Percentiles rank a stretch among this genome's conserved stretches.
These are phyloP conservation scores for Kryptolebias marmoratus DNA, from an alignment of 2,113 vertebrate genomes.

Conservation along the genomic window DNA sequence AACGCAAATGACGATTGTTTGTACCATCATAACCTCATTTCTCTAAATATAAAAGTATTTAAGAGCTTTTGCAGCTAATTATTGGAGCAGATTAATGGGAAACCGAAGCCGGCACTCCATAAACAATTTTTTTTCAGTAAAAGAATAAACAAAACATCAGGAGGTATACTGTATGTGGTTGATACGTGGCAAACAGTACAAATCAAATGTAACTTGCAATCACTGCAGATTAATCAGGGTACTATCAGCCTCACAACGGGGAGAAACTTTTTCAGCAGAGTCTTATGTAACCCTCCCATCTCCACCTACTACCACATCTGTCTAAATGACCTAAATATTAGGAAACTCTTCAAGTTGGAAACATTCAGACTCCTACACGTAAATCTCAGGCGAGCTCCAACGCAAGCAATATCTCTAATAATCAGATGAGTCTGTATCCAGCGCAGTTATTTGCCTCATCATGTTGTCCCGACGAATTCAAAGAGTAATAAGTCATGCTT, in stretches of 20 bases:
- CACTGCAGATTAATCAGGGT: constrained; percentile 9
- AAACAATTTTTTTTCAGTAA: background rate
- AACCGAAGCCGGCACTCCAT: constrained; percentile 9
- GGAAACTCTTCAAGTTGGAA: constrained; percentile 29
- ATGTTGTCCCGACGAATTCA: constrained; percentile 51
- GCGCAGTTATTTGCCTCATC: constrained; percentile 61
- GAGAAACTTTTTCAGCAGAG: background rate
- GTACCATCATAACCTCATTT: background rate
- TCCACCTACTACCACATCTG: constrained; percentile 11
- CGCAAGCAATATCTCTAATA: constrained; percentile 54
- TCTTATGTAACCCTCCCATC: background rate
- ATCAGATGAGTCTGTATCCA: constrained; percentile 47
- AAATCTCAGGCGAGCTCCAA: constrained; percentile 36
- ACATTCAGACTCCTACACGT: constrained; percentile 38
- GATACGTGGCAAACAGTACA: background rate
- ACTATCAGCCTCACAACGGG: constrained; percentile 9
- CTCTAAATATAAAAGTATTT: constrained; percentile 2
- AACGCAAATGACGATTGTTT: too few relatives aligned
- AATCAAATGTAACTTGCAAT: constrained; percentile 19
- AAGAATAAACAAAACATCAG: background rate
- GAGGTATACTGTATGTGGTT: background rate
- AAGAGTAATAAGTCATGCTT: constrained; percentile 54
- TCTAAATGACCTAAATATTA: constrained; percentile 30
- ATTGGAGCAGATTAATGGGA: constrained; percentile 17
- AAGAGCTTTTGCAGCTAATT: constrained; percentile 42